These are phyloP conservation scores for Myathropa florea DNA, from an alignment of 2,888 invertebrate genomes.

Conservation along the genomic window DNA sequence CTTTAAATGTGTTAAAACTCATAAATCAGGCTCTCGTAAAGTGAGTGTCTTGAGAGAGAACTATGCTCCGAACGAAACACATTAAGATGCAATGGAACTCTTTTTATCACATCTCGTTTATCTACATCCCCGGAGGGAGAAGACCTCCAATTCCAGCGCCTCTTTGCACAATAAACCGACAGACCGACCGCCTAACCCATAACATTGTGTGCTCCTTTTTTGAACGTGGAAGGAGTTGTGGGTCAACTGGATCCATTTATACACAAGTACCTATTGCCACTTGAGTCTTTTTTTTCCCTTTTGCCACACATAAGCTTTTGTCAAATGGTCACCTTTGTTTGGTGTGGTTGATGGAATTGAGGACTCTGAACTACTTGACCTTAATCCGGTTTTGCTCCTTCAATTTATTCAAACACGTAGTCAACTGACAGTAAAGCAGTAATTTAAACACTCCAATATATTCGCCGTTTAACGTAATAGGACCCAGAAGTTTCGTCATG, in stretches of 20 bases:
- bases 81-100: background rate
- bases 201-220: background rate
- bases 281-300: background rate
- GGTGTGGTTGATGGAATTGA: background rate
- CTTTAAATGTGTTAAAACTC: background rate
- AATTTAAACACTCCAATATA: background rate
- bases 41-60: background rate
- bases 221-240: background rate
- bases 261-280: background rate
- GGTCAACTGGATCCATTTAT: background rate
- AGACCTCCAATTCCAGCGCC: background rate
- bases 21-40: background rate
- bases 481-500: background rate
- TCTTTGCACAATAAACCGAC: background rate
- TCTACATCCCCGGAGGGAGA: background rate
- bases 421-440: background rate
- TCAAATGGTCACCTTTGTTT: background rate
- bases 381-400: conserved; percentile 24
- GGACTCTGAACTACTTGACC: conserved; percentile 24
- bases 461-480: conserved; percentile 27
- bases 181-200: background rate
- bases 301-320: background rate
- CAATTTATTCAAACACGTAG: background rate
- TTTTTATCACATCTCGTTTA: background rate
- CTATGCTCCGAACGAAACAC: background rate